These are phyloP conservation scores for Craterocephalus amniculus DNA, from an alignment of 2,797 vertebrate genomes.

Conservation along the genomic window DNA sequence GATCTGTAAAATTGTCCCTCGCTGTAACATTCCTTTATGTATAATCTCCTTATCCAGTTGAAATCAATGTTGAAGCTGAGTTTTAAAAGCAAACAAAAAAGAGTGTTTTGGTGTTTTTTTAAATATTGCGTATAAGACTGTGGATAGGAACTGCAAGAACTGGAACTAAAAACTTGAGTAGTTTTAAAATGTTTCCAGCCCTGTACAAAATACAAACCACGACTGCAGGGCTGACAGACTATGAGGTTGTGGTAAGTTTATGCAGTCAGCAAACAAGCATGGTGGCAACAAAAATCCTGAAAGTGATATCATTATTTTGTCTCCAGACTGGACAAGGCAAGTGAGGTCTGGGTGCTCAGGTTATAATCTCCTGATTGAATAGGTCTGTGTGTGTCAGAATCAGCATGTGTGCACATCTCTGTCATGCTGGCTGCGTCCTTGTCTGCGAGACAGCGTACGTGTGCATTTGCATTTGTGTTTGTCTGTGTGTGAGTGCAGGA, in stretches of 20 bases:
- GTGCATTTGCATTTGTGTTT: conserved; percentile 32
- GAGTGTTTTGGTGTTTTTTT: no score
- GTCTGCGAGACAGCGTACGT: conserved; percentile 34
- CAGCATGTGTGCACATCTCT: conserved; percentile 23
- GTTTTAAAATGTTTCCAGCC: neutral
- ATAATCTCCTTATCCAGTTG: no score
- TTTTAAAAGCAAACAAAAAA: no score
- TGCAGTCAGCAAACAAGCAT: conserved; percentile 69
- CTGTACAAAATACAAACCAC: conserved; percentile 10
- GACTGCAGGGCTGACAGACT: conserved; percentile 16
- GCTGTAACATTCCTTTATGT: neutral
- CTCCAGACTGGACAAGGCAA: conserved; percentile 60
- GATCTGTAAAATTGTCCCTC: no score
- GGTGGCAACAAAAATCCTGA: conserved; percentile 76
- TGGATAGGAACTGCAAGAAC: no score
- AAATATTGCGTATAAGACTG: no score
- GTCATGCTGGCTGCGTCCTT: conserved; percentile 43
- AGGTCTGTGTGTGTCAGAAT: conserved; percentile 37
- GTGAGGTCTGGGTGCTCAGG: conserved; percentile 57
- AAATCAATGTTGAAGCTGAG: no score
- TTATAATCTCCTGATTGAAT: conserved; percentile 53
- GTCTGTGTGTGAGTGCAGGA: conserved; percentile 57
- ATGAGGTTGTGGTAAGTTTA: conserved; percentile 24
- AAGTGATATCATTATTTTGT: conserved; percentile 83
- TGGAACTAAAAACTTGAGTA: no score